Base-by-base conservation (phyloP, 1,140 invertebrate species). In the Sweltsa coloradensis region DNA sequence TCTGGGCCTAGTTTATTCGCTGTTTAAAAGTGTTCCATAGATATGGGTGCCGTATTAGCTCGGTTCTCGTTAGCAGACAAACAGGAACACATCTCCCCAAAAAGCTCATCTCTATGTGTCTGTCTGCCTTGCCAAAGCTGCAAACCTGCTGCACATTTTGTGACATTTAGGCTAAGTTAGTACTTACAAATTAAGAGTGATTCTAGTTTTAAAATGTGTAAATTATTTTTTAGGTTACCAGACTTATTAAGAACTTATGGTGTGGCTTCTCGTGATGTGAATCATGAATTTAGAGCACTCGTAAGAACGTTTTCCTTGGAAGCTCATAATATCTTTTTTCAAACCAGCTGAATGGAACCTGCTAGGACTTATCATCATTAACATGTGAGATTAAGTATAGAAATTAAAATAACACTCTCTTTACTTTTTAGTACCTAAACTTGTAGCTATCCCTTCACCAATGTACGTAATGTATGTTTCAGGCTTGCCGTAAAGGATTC, bases 271-370 rank as follows among this genome's bases (percentile, higher is more conserved):
- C 25, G 27, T 18, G 51, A 52, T 26, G 18, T 51, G 22, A 45
- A 39, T 27, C 53, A 50, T 23, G 72, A 75, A 52, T 52, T 76
- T 1, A 56, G 67, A 13, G 49, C 67, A 16, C 57, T 78, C 27
- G 67, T 76, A 4, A 68, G 68, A 51, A 77, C 73, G 24, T 76
- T 77, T 51, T 69, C 66, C 51, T 61, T 78, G 25, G 67, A 67
- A 55, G 67, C 76, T 4, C 62, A 73, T 51, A 78, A 77, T 56
- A 71, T 78, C 16, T 69, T 70, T 53, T n/a, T 75, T 75, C 50
- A 73, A 73, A 50, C 69, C 70, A 0, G 56, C 65, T 22, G 64
- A 74, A 47, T 74, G 73, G 72, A 71, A 61, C 48, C 57, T 74
- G 40, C 69, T 75, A 36, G 65, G 66, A 6, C 58, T 75, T 41